phyloP scores from a whole-genome alignment of 2,113 vertebrate species.

The Anas platyrhynchos region DNA sequence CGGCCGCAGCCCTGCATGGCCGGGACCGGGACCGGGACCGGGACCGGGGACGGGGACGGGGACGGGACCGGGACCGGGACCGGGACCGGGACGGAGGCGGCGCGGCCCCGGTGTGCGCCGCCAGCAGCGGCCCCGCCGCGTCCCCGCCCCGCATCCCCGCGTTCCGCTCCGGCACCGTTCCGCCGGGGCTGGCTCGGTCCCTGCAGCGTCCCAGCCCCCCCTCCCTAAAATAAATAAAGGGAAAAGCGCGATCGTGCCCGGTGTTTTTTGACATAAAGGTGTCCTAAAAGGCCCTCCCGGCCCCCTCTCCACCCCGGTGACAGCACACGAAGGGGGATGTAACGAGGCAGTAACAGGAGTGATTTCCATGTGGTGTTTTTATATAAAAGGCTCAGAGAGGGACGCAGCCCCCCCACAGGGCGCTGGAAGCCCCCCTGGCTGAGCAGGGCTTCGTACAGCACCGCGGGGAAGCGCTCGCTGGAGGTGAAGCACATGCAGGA shows the following conservation, averaged over 20 bases:
- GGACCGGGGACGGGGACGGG: no score
- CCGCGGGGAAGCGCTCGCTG: neutral
- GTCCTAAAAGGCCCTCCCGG: fast-evolving
- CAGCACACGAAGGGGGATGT: neutral
- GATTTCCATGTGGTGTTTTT: neutral
- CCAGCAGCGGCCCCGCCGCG: neutral
- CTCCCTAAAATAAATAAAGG: no score
- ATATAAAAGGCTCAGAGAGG: neutral
- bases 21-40: no score
- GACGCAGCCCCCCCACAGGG: neutral
- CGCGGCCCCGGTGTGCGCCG: neutral
- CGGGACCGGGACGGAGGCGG: neutral
- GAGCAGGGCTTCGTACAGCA: neutral
- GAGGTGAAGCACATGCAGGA: neutral
- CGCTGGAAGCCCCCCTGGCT: neutral
- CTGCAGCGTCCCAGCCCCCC: no score
- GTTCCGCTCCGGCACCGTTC: neutral
- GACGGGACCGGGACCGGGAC: neutral
- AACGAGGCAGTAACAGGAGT: neutral
- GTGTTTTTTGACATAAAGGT: fast-evolving
- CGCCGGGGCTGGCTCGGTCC: neutral
- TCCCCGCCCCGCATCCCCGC: neutral
- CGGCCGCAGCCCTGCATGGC: neutral
- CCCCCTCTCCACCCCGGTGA: no score
- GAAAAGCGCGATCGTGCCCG: fast-evolving